A percentile compares a stretch with the other conserved stretches of the same genome.
These are phyloP conservation scores for Choristoneura rosaceana DNA, from an alignment of 2,888 invertebrate genomes.

Conservation along the genomic window DNA sequence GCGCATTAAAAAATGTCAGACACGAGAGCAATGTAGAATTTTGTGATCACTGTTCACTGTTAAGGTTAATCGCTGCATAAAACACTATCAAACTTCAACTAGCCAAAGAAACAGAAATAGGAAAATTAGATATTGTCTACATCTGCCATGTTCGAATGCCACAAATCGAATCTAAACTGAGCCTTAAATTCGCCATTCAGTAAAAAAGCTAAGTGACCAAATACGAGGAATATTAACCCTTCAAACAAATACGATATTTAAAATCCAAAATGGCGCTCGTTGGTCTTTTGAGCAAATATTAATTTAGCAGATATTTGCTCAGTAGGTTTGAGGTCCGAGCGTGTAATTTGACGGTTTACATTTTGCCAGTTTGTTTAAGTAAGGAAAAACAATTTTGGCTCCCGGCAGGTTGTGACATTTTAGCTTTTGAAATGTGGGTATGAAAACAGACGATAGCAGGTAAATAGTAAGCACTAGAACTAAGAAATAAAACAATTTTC, in stretches of 20 bases:
- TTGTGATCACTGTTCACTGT: too few species aligned
- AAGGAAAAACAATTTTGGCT: not conserved
- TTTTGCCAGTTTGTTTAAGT: not conserved
- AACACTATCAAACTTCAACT: too few species aligned
- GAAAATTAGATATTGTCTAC: too few species aligned
- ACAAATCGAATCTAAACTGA: too few species aligned
- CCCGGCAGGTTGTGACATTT: not conserved
- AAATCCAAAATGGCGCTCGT: conserved; percentile 7
- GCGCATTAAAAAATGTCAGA: too few species aligned
- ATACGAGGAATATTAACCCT: not conserved
- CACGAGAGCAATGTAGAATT: too few species aligned
- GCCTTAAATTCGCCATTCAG: not conserved
- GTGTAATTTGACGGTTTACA: not conserved
- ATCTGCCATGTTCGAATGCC: too few species aligned
- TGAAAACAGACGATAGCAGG: too few species aligned
- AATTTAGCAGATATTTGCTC: conserved; percentile 13
- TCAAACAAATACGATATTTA: not conserved
- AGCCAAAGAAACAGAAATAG: too few species aligned
- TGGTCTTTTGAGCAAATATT: conserved; percentile 12
- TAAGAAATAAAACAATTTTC: too few species aligned
- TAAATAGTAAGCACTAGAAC: too few species aligned
- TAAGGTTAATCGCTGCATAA: too few species aligned
- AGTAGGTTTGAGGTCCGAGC: not conserved
- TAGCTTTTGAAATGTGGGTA: not conserved
- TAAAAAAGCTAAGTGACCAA: not conserved